Base-by-base conservation (phyloP, 2,797 vertebrate genomes). In the Sebastolobus alascanus region DNA sequence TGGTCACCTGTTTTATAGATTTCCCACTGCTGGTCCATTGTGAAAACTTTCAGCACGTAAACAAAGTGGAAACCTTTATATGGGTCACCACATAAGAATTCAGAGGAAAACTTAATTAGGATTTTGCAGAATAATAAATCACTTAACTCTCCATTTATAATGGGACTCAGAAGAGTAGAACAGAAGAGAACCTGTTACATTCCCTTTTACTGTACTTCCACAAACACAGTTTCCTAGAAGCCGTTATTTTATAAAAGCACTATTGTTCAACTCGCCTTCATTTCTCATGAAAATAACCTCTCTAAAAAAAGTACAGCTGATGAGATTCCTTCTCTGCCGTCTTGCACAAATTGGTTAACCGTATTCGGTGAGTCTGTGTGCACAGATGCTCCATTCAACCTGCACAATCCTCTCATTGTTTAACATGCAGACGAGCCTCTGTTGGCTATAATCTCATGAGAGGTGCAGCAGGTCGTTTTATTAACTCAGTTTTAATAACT, bases 401-500 rank as follows among this genome's bases (percentile, higher is more conserved):
- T 1, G 10, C 46, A 83, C 74, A 85, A 5, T 35, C 29, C 16
- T 22, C 13, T 27, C 59, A 13, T 75, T 84, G 89, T 87, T 69
- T 20, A 13, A 52, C 71, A 77, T 27, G 60, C 59, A 64, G 60
- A 52, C 59, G 0, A 63, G 66, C 40, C 60, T 70, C 66, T 56
- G 55, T 60, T 38, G 68, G 63, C 18, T 58, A 11, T 77, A 37
- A 74, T 85, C 71, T 82, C 31, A 35, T 68, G 73, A 80, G 63
- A 64, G 73, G n/a, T 68, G 72, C 77, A 60, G 68, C 67, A 27
- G 56, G 58, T 86, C 16, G 14, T 83, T 76, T 83, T 61, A 79
- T 86, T 83, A 86, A 82, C 63, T 59, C 20, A 0, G 37, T 80
- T 86, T 84, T 79, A 82, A 84, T 85, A 82, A 86, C 35, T 80